Conservation (phyloP, 2,797 vertebrate species). For the Gila robusta region DNA sequence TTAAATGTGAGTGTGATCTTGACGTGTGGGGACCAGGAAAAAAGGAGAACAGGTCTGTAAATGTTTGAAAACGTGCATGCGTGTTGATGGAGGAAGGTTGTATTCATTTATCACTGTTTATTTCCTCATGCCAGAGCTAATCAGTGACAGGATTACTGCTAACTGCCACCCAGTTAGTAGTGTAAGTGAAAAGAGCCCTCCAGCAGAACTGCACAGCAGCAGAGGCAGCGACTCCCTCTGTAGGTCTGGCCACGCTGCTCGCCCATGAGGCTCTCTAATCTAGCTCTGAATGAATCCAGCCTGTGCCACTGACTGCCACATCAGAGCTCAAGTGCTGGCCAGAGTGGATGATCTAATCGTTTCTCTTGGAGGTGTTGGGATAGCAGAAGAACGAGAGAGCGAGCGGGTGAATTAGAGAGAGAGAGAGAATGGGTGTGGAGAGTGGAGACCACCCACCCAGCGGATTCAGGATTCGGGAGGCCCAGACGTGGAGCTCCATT, state of each 20-base stretch:
- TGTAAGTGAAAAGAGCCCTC: conserved; percentile 69
- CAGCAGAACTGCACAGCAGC: conserved; percentile 55
- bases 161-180: conserved; percentile 79
- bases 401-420: conserved; percentile 63
- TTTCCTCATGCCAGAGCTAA: conserved; percentile 77
- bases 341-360: conserved; percentile 79
- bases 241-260: conserved; percentile 57
- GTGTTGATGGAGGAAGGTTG: conserved; percentile 6
- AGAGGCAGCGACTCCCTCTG: conserved; percentile 31
- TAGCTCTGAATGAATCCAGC: conserved; percentile 65
- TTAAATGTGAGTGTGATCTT: neutral
- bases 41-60: conserved; percentile 33
- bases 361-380: conserved; percentile 66
- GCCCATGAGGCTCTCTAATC: conserved; percentile 55
- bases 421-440: conserved; percentile 61
- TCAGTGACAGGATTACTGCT: conserved; percentile 78
- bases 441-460: conserved; percentile 83
- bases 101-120: conserved; percentile 79
- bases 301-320: conserved; percentile 74
- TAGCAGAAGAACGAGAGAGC: conserved; percentile 51
- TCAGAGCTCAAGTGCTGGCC: conserved; percentile 63
- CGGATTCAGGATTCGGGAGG: conserved; percentile 84
- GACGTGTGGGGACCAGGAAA: neutral
- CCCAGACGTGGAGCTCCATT: conserved; percentile 84
- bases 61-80: conserved; percentile 37